phyloP scores from a whole-genome alignment of 2,113 vertebrate species.

The Corythornis cristatus region DNA sequence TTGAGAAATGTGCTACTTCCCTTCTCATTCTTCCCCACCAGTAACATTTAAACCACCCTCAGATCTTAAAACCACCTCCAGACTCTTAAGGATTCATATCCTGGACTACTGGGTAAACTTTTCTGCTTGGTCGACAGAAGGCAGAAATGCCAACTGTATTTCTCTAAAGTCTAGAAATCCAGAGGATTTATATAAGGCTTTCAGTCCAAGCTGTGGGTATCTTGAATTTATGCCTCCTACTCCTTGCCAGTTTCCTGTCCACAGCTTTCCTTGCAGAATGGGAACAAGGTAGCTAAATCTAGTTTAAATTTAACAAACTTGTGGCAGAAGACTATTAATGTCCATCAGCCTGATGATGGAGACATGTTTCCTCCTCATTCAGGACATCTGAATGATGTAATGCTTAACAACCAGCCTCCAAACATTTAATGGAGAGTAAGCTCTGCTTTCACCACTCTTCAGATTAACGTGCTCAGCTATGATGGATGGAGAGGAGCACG shows the following conservation, averaged over 20 bases:
- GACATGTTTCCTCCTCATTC: not conserved
- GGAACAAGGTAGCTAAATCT: slow-evolving; percentile 21
- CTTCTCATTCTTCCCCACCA: not conserved
- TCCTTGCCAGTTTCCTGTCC: slow-evolving; percentile 6
- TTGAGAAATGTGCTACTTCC: not conserved
- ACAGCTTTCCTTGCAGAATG: not conserved
- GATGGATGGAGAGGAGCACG: not conserved
- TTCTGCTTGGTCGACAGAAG: slow-evolving; percentile 7
- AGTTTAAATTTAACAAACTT: not conserved
- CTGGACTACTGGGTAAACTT: not conserved
- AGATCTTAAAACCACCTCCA: slow-evolving; percentile 10
- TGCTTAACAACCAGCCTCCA: not conserved
- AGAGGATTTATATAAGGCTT: slow-evolving; percentile 39
- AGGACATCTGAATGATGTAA: slow-evolving; percentile 1
- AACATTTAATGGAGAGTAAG: not conserved
- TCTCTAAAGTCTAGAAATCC: not conserved
- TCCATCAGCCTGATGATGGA: not conserved
- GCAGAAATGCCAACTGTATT: not conserved
- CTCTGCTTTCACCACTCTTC: not conserved
- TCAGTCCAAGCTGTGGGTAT: not conserved
- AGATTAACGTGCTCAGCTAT: not conserved
- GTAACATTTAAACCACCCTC: slow-evolving; percentile 20
- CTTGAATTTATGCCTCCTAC: slow-evolving; percentile 3
- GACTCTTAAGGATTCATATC: not conserved
- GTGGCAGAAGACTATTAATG: slow-evolving; percentile 1